phyloP scores from a whole-genome alignment of 2,113 vertebrate species.

The Gallinago undulata region DNA sequence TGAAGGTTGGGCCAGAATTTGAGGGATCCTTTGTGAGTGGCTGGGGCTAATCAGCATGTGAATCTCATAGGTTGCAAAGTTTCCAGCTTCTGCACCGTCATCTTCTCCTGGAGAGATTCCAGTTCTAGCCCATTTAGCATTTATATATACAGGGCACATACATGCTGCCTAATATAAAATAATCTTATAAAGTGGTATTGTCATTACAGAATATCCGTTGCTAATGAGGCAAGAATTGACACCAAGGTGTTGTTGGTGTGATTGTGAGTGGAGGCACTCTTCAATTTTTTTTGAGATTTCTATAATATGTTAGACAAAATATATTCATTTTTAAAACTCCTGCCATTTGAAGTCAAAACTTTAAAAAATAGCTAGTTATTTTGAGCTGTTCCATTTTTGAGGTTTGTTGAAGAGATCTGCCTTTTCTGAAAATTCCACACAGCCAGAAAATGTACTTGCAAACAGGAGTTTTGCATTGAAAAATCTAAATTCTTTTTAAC shows the following conservation, averaged over 20 bases:
- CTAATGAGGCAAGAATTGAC: background rate
- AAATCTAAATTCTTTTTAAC: background rate
- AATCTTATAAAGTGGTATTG: background rate
- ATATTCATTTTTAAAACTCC: background rate
- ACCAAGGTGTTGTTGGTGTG: background rate
- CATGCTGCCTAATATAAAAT: background rate
- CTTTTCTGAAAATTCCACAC: background rate
- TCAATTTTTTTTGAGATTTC: background rate
- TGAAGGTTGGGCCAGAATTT: background rate
- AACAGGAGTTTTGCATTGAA: background rate
- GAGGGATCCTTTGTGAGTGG: background rate
- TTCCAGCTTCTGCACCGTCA: background rate
- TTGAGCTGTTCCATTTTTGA: background rate
- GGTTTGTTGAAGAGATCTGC: background rate
- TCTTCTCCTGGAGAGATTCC: background rate
- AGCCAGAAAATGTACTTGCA: background rate
- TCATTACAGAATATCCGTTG: background rate
- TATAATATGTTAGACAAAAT: background rate
- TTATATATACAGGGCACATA: background rate
- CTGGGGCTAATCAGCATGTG: background rate
- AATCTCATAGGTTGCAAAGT: background rate
- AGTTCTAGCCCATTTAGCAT: background rate
- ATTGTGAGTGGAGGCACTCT: background rate
- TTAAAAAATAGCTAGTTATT: background rate
- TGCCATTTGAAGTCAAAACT: background rate